Base-by-base conservation (phyloP, 2,888 invertebrate genomes). In the Diloba caeruleocephala region DNA sequence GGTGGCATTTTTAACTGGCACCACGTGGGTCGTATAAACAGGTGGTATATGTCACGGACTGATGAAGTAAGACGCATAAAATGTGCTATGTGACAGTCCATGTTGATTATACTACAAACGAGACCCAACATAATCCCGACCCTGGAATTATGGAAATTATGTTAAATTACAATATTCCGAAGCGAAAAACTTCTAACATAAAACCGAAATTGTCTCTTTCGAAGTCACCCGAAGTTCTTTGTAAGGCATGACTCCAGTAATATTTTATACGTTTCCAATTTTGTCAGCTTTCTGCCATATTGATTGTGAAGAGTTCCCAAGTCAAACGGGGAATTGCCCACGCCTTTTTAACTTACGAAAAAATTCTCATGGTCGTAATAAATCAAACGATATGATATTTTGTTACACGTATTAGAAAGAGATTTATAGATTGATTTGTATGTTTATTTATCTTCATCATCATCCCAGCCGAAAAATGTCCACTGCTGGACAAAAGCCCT, bases 201-300 rank as follows among this genome's bases (percentile, higher is more conserved):
- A 54, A 44, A 66, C 54, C 58, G 62, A 48, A 69, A 62, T 55
- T 66, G 67, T 70, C 66, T 62, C 67, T 57, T 60, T 43, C 37
- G 50, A 52, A 69, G 43, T 66, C 58, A 34, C 37, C 61, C 41
- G 29, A 70, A 70, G 54, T 68, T 68, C 71, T 65, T 68, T 65
- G 70, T 65, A 50, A 39, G 61, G 44, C 36, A 46, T 64, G 68
- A 57, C 70, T 65, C 52, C 29, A 44, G 66, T 46, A 48, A 69
- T 70, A 69, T 70, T 57, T 68, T 61, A 68, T 64, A 52, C 55
- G 42, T 50, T 62, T 62, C 58, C 65, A 72, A 71, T 71, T 65
- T 69, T 42, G 49, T 29, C 48, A 44, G 45, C 42, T 29, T 53
- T 53, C 52, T 49, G 44, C 39, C 51, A 49, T 69, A 65, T 65